A percentile compares a stretch with the other conserved stretches of the same genome.
Evolutionary conservation across 1,140 invertebrate genomes (phyloP).

Genomic region (Bombus huntii): DNA sequence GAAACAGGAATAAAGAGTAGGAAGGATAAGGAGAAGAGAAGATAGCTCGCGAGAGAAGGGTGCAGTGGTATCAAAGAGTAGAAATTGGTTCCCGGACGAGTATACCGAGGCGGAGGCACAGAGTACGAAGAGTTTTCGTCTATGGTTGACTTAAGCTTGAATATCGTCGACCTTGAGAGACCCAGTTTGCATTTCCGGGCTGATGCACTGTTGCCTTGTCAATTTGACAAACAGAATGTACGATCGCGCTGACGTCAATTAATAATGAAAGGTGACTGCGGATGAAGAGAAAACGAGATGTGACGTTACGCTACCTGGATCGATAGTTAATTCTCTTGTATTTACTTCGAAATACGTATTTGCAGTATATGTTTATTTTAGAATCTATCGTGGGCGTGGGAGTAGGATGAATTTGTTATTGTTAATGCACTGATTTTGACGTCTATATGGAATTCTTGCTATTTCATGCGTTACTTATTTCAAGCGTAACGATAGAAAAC

Average conservation of each 20-base stretch:
- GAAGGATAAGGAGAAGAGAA: background rate
- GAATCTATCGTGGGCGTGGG: background rate
- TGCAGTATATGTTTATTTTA: background rate
- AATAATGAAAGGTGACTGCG: background rate
- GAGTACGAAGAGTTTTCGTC: background rate
- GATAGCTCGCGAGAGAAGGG: background rate
- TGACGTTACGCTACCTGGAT: background rate
- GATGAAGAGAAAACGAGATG: background rate
- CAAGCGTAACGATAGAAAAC: no score
- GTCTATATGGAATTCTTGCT: no score
- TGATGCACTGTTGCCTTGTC: background rate
- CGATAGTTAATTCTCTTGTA: background rate
- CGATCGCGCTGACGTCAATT: background rate
- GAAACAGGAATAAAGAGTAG: conserved; percentile 1
- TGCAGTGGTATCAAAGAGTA: conserved; percentile 31
- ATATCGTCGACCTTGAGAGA: conserved; percentile 37
- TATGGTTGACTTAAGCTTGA: conserved; percentile 15
- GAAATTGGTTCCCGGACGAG: conserved; percentile 30
- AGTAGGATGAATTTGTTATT: background rate
- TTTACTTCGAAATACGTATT: background rate
- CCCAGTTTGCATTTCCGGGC: background rate
- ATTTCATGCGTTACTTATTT: no score
- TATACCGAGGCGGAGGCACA: background rate
- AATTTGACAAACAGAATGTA: conserved; percentile 26
- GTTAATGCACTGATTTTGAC: no score